Conservation (phyloP, 2,888 invertebrate genomes). For the Mallateleia sp. region DNA sequence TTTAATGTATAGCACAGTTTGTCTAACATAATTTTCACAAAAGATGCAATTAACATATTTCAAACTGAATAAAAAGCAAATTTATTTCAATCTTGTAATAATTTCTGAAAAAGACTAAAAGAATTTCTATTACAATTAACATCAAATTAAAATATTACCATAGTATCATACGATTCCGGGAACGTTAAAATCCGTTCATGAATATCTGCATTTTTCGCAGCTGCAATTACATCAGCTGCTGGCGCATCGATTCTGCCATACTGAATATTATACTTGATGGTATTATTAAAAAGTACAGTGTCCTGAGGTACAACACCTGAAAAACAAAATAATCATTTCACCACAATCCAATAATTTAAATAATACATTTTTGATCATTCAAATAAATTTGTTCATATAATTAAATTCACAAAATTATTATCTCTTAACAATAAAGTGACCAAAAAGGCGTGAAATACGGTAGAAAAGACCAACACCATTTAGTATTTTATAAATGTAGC, state of each 20-base stretch:
- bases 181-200: conserved; percentile 97
- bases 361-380: too few relatives aligned
- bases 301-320: conserved; percentile 98
- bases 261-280: conserved; percentile 98
- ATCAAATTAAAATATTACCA: conserved; percentile 91
- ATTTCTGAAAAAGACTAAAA: too few relatives aligned
- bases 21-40: too few relatives aligned
- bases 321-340: conserved; percentile 46
- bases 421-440: too few relatives aligned
- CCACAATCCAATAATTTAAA: neutral
- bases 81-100: too few relatives aligned
- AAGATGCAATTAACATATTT: too few relatives aligned
- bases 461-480: too few relatives aligned
- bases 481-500: too few relatives aligned
- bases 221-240: conserved; percentile 95
- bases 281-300: conserved; percentile 98
- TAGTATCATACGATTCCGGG: conserved; percentile 96
- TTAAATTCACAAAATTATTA: neutral
- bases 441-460: too few relatives aligned
- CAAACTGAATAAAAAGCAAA: too few relatives aligned
- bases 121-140: too few relatives aligned
- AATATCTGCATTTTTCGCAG: conserved; percentile 98
- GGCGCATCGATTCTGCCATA: conserved; percentile 96
- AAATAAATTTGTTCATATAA: neutral
- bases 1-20: too few relatives aligned